Percentiles rank a stretch among this genome's conserved stretches.
phyloP scores from a whole-genome alignment of 2,797 vertebrate species.

The Hapalemur alaotrensis region DNA sequence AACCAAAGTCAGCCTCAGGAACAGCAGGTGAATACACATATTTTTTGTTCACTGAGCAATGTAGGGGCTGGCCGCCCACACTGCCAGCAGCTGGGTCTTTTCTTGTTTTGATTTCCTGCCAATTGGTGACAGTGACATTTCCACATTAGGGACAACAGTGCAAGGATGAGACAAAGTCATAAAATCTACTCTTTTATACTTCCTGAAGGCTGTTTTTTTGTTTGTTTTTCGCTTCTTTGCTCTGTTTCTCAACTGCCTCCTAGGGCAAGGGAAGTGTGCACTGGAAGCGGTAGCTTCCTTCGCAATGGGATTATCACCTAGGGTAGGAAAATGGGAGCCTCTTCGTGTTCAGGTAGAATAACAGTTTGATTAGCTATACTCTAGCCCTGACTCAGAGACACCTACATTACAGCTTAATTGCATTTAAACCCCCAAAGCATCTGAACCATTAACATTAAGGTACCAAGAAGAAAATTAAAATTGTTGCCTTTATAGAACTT shows the following conservation, averaged over 20 bases:
- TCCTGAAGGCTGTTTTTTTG: not conserved
- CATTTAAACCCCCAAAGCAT: not conserved
- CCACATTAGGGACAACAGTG: not conserved
- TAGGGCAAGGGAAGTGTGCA: not conserved
- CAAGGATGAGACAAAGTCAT: not conserved
- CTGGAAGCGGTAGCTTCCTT: not conserved
- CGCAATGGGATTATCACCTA: not conserved
- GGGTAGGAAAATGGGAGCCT: not conserved
- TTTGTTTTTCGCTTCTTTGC: not conserved
- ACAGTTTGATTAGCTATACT: not conserved
- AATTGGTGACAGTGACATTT: conserved; percentile 35
- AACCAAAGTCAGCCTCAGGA: not conserved
- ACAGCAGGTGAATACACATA: not conserved
- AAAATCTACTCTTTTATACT: not conserved
- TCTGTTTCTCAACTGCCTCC: not conserved
- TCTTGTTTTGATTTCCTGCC: not conserved
- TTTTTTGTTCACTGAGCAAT: not conserved
- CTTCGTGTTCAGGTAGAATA: not conserved
- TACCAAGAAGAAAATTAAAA: not conserved
- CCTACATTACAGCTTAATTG: not conserved
- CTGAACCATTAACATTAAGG: not conserved
- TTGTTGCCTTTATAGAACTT: not conserved
- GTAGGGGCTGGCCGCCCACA: not conserved
- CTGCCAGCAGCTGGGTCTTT: not conserved
- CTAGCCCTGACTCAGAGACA: not conserved